Evolutionary conservation across 2,888 invertebrate species (phyloP), one percentile per base, ranked within the genome.

Genomic region (Acanthococcus lagerstroemiae): DNA sequence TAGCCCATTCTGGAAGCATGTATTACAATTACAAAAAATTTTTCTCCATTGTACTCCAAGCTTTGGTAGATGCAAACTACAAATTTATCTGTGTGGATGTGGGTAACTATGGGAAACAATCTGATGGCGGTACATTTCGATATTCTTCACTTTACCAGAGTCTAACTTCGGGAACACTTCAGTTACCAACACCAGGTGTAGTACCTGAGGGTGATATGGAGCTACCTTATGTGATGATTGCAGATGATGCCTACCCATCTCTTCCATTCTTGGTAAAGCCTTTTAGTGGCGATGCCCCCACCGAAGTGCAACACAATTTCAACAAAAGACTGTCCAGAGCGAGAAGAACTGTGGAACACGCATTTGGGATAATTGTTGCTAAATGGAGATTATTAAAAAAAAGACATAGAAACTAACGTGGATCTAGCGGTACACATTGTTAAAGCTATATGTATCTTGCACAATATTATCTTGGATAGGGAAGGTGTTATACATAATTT

Each of bases 171-270:
- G 4, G 46, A 45, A 45, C 4, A 45, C 15, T 45, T n/a, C 15
- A 15, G 15, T 44, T 44, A 44, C 44, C 44, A 44, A 9, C 44
- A 44, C 9, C 9, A 44, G 9, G 15, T 9, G 15, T 44, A 12
- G 54, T 54, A 54, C 55, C 55, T 26, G 27, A 55, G 15, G 15
- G 4, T 12, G 27, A 55, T 55, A 55, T 55, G 55, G 27, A 24
- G 27, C 26, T 55, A 12, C 55, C 55, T 26, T 26, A 12, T 55
- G 55, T 55, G 9, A 26, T 55, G 3, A 24, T 55, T 12, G 55
- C 55, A 19, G 55, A 55, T 30, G 55, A 55, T 7, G 55, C 55
- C 4, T 55, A 55, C 27, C 55, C 55, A 4, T 17, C 27, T 5
- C 25, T 55, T 4, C 27, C 26, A 4, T 26, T 26, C 27, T 55